phyloP scores from a whole-genome alignment of 2,113 vertebrate species.

The Pomatostomus ruficeps region DNA sequence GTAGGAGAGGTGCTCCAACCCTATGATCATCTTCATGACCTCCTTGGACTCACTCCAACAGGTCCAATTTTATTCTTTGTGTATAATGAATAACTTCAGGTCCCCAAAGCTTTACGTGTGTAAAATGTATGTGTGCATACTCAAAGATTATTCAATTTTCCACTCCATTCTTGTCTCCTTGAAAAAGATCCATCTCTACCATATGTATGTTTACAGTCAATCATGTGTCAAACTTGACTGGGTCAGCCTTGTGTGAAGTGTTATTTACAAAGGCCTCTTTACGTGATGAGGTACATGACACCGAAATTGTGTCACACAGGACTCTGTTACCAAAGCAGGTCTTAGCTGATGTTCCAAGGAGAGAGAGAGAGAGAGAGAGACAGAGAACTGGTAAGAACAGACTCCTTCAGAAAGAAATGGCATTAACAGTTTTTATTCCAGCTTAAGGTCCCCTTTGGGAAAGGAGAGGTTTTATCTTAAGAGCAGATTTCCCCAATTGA shows the following conservation, averaged over 20 bases:
- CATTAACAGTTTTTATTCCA: not conserved
- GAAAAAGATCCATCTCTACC: not conserved
- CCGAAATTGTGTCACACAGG: not conserved
- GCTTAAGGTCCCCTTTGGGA: not conserved
- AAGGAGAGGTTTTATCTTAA: not conserved
- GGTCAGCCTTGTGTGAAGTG: not conserved
- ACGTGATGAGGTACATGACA: not conserved
- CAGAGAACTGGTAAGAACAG: not conserved
- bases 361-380: not conserved
- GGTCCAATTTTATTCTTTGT: not conserved
- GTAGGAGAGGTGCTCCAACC: not conserved
- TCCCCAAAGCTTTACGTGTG: not conserved
- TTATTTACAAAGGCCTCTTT: not conserved
- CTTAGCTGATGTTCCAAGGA: not conserved
- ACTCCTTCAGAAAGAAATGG: not conserved
- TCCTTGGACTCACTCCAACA: not conserved
- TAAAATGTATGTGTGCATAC: not conserved
- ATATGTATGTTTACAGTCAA: slow-evolving; percentile 31
- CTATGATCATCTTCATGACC: not conserved
- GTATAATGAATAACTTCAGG: not conserved
- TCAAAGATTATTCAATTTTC: not conserved
- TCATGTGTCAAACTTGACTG: not conserved
- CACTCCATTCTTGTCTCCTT: not conserved
- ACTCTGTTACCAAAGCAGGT: not conserved
- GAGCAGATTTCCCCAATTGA: not conserved